Percentiles rank a stretch among this genome's conserved stretches.
Evolutionary conservation across 37 sponge, comb jelly and placozoan genomes (phyloP).

Genomic region (Mnemiopsis leidyi): DNA sequence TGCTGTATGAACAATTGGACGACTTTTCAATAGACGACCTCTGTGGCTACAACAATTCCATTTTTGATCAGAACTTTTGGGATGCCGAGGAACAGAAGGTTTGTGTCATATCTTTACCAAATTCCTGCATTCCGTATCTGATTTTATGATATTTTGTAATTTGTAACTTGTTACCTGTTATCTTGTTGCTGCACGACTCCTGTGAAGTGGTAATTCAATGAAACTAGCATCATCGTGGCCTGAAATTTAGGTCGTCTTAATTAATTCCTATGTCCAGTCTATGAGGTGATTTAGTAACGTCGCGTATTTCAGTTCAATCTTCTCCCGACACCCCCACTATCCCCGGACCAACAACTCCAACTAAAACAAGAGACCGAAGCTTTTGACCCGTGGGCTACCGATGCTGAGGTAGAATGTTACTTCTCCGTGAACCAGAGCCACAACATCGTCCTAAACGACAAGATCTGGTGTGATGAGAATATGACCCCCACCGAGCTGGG

Average conservation of each 20-base stretch:
- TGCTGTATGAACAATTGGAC: constrained; percentile 51
- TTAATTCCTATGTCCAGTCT: no score
- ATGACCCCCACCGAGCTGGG: neutral
- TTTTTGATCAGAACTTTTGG: constrained; percentile 51
- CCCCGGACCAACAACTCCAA: constrained; percentile 34
- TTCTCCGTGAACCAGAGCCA: constrained; percentile 4
- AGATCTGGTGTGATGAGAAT: constrained; percentile 51
- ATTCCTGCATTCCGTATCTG: no score
- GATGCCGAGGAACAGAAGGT: constrained; percentile 40
- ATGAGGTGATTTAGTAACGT: no score
- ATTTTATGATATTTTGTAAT: no score
- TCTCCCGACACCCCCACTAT: constrained; percentile 10
- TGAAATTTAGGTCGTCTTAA: no score
- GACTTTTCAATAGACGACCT: constrained; percentile 53
- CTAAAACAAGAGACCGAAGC: constrained; percentile 28
- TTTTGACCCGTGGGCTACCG: neutral
- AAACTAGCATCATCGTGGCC: no score
- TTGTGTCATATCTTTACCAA: neutral
- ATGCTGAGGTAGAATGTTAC: constrained; percentile 54
- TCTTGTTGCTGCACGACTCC: no score
- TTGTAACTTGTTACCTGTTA: no score
- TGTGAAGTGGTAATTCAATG: neutral
- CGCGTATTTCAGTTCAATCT: constrained; percentile 51
- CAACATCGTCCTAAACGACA: constrained; percentile 54
- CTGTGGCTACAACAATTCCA: neutral